Conservation (phyloP, 2,113 vertebrate species). For the Nipponia nippon region DNA sequence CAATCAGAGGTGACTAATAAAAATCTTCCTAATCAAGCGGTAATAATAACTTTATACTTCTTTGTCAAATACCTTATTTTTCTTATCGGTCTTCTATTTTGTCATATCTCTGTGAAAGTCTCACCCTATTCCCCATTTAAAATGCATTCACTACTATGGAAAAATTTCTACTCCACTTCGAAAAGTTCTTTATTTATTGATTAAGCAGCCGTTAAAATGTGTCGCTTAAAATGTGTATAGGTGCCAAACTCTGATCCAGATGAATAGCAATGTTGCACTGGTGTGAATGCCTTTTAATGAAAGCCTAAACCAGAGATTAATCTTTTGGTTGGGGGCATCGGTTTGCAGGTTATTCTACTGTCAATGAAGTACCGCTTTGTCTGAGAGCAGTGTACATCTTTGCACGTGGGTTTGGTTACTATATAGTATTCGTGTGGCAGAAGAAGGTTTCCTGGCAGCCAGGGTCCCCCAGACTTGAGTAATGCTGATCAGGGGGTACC, state of each 20-base stretch:
- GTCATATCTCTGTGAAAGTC: neutral
- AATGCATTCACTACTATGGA: neutral
- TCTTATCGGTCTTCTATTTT: neutral
- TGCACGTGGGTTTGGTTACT: neutral
- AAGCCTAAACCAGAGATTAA: neutral
- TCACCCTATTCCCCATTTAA: neutral
- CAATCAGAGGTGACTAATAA: neutral
- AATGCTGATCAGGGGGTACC: accelerated
- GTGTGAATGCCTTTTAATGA: neutral
- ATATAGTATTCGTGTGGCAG: accelerated
- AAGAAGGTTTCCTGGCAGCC: neutral
- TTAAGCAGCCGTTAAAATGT: neutral
- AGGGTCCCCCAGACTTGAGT: neutral
- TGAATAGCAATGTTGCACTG: neutral
- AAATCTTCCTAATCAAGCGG: neutral
- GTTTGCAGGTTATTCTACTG: neutral
- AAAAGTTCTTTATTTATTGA: neutral
- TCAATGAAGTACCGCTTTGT: neutral
- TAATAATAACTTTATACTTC: neutral
- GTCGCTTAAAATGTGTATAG: neutral
- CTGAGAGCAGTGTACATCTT: neutral
- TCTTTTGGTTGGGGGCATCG: neutral
- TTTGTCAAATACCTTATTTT: neutral
- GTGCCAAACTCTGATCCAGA: neutral
- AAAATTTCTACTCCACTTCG: neutral